Evolutionary conservation across 2,797 vertebrate species (phyloP).

Genomic region (Gymnodraco acuticeps): DNA sequence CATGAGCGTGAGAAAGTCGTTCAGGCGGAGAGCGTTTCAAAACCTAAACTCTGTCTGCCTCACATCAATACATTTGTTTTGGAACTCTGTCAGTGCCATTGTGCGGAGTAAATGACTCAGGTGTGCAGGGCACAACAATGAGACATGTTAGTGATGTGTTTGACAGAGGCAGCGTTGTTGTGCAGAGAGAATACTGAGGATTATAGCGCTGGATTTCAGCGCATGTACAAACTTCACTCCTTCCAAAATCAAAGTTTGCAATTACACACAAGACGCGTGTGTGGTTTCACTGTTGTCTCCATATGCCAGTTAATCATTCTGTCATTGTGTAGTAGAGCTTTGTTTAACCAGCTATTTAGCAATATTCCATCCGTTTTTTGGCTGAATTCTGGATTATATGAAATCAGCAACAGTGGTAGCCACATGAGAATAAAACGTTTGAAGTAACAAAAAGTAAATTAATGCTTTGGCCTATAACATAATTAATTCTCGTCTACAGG

Average conservation of each 20-base stretch:
- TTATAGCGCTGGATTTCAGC: conserved; percentile 31
- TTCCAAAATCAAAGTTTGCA: conserved; percentile 53
- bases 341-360: conserved; percentile 10
- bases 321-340: background rate
- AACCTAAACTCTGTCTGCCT: conserved; percentile 71
- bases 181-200: conserved; percentile 37
- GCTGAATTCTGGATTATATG: background rate
- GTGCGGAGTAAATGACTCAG: conserved; percentile 69
- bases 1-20: conserved; percentile 94
- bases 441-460: background rate
- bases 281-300: conserved; percentile 37
- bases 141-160: conserved; percentile 56
- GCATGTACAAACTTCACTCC: conserved; percentile 45
- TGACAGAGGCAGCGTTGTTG: conserved; percentile 66
- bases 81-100: conserved; percentile 73
- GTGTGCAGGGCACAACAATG: conserved; percentile 71
- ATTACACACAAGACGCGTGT: conserved; percentile 35
- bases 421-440: background rate
- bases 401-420: background rate
- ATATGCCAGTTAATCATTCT: conserved; percentile 28
- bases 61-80: conserved; percentile 81
- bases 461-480: background rate
- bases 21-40: conserved; percentile 84
- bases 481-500: background rate
- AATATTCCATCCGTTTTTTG: background rate